phyloP scores from a whole-genome alignment of 2,888 invertebrate genomes.

The Eupsilia transversa region DNA sequence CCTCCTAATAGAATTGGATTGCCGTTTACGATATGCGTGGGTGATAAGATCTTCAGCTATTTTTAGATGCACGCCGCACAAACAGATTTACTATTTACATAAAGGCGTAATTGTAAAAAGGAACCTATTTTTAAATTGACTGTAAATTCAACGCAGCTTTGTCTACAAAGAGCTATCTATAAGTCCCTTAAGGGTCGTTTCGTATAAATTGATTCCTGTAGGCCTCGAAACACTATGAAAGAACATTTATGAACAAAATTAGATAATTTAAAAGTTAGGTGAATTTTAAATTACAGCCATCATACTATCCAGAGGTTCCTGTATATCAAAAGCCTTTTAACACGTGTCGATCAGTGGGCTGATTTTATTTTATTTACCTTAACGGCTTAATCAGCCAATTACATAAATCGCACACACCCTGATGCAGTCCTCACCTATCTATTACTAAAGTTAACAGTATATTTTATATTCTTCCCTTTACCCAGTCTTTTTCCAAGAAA shows the following conservation, averaged over 20 bases:
- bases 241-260: background rate
- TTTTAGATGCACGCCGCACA: slow-evolving; percentile 14
- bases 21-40: slow-evolving; percentile 5
- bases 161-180: background rate
- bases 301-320: background rate
- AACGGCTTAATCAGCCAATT: no score
- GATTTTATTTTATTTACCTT: no score
- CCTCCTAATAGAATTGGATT: slow-evolving; percentile 21
- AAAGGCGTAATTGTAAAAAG: slow-evolving; percentile 4
- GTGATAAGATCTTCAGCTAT: slow-evolving; percentile 13
- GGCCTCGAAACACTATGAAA: background rate
- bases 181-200: background rate
- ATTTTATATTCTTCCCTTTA: background rate
- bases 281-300: background rate
- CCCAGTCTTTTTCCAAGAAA: background rate
- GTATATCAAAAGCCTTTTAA: background rate
- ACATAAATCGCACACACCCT: no score
- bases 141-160: background rate
- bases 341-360: background rate
- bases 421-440: background rate
- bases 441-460: background rate
- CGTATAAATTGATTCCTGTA: background rate
- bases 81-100: slow-evolving; percentile 17
- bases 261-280: background rate
- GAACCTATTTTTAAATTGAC: slow-evolving; percentile 19